Percentiles rank a stretch among this genome's conserved stretches.
Evolutionary conservation across 2,113 vertebrate genomes (phyloP).

Genomic region (Sula dactylatra): DNA sequence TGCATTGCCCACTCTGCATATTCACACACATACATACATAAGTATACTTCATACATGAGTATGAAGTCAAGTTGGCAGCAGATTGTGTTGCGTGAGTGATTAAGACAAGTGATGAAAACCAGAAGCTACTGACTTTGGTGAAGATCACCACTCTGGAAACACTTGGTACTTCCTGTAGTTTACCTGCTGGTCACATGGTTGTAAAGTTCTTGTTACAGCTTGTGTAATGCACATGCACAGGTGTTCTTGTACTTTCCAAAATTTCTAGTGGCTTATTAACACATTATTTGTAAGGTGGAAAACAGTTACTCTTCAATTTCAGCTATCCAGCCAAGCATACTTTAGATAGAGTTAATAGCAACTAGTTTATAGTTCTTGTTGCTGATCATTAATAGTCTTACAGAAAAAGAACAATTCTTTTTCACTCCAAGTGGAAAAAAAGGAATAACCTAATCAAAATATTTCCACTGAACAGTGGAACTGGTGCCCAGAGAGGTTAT

Average conservation of each 20-base stretch:
- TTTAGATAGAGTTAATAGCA: neutral
- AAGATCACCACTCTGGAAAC: neutral
- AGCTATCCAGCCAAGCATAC: neutral
- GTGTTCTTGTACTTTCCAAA: neutral
- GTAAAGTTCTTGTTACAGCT: neutral
- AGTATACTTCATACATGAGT: too few relatives aligned
- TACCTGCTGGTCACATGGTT: neutral
- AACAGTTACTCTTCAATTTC: neutral
- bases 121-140: neutral
- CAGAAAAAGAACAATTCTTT: neutral
- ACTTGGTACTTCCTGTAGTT: neutral
- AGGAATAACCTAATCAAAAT: neutral
- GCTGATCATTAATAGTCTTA: neutral
- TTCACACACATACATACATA: neutral
- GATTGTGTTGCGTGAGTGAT: neutral
- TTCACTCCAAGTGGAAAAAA: neutral
- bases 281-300: neutral
- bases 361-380: neutral
- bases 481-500: neutral
- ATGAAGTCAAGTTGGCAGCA: neutral
- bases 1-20: neutral
- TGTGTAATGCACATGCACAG: neutral
- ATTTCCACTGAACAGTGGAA: neutral
- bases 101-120: neutral
- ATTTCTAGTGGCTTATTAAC: neutral